These are phyloP conservation scores for Zenarchopterus dispar DNA, from an alignment of 2,797 vertebrate species.

Conservation along the genomic window DNA sequence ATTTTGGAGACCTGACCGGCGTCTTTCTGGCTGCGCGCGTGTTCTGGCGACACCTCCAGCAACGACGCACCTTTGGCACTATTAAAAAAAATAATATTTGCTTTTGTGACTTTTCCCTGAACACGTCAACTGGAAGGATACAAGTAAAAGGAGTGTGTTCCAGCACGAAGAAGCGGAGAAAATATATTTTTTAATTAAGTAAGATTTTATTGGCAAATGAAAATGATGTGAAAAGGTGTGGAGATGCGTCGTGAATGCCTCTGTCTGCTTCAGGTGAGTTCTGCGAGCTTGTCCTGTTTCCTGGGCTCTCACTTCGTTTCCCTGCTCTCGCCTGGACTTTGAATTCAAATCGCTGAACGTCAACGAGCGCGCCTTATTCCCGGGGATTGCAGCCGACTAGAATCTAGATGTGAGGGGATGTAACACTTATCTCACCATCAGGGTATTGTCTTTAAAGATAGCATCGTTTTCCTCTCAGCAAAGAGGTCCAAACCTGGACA, in stretches of 20 bases:
- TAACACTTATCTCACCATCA: conserved; percentile 9
- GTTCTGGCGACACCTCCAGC: conserved; percentile 12
- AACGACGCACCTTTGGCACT: conserved; percentile 8
- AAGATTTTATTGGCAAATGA: conserved; percentile 2
- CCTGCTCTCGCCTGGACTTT: neutral
- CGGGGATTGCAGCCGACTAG: conserved; percentile 2
- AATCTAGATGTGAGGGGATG: conserved; percentile 19
- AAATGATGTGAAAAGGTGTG: conserved; percentile 56
- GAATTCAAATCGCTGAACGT: neutral
- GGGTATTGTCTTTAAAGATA: neutral
- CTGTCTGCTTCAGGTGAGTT: conserved; percentile 71
- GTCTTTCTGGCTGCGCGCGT: neutral
- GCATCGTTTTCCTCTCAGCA: neutral
- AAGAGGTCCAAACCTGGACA: neutral
- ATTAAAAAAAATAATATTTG: neutral
- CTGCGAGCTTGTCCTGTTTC: neutral
- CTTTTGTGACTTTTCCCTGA: neutral
- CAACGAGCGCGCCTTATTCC: neutral
- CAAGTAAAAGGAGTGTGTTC: neutral
- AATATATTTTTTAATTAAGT: conserved; percentile 5
- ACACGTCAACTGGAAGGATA: neutral
- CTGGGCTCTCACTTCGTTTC: neutral
- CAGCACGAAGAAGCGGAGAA: neutral
- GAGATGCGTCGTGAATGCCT: conserved; percentile 68
- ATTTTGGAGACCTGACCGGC: neutral